phyloP scores from a whole-genome alignment of 2,113 vertebrate genomes.

The Coreoperca whiteheadi region DNA sequence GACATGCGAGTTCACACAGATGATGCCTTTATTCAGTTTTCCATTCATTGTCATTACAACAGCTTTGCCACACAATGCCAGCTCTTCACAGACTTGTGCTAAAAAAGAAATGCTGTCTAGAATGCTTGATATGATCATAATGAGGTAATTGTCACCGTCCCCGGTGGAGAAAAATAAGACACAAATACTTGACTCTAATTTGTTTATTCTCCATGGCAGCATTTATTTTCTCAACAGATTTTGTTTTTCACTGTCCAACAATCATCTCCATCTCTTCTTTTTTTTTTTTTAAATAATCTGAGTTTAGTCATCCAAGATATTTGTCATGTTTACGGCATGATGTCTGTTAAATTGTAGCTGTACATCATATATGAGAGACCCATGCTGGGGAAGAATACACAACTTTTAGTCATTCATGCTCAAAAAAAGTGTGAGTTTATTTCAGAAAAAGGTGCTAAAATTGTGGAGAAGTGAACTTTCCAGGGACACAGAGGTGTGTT shows the following conservation, averaged over 20 bases:
- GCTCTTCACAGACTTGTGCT: not conserved
- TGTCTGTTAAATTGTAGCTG: not conserved
- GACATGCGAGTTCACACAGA: not conserved
- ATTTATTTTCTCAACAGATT: not conserved
- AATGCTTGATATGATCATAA: not conserved
- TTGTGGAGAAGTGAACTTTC: slow-evolving; percentile 1
- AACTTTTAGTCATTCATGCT: not conserved
- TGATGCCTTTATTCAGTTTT: slow-evolving; percentile 2
- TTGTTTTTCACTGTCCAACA: not conserved
- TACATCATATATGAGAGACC: not conserved
- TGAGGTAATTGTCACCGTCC: not conserved
- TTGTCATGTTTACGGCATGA: not conserved
- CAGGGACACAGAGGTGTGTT: not conserved
- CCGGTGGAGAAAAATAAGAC: not conserved
- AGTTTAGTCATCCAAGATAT: slow-evolving; percentile 5
- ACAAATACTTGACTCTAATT: not conserved
- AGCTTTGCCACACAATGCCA: not conserved
- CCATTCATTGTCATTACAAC: not conserved
- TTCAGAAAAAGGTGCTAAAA: not conserved
- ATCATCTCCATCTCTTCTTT: not conserved
- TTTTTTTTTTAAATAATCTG: not conserved
- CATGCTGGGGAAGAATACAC: not conserved
- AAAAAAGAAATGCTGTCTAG: not conserved
- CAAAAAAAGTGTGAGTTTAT: not conserved
- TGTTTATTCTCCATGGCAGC: not conserved